Percentiles rank a stretch among this genome's conserved stretches.
Conservation (phyloP, 2,113 vertebrate species). For the Equus przewalskii region DNA sequence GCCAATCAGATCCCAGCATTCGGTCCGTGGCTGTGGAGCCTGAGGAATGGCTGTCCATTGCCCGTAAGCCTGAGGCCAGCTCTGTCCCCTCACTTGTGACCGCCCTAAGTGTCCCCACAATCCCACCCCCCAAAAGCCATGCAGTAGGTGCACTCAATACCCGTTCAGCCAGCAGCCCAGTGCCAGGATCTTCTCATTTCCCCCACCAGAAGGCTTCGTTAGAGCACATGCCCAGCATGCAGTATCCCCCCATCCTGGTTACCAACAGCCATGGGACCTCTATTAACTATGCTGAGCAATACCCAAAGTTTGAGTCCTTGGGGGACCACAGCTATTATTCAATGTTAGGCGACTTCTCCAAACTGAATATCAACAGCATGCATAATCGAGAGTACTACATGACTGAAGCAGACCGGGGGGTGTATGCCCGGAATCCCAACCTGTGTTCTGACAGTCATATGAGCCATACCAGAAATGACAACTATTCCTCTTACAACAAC, state of each 20-base stretch:
- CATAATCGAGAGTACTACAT: slow-evolving; percentile 96
- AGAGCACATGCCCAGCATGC: slow-evolving; percentile 96
- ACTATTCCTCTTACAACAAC: slow-evolving; percentile 97
- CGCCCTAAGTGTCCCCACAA: slow-evolving; percentile 97
- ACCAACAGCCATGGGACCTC: slow-evolving; percentile 97
- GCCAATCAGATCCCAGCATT: slow-evolving; percentile 98
- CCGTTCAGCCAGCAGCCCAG: slow-evolving; percentile 98
- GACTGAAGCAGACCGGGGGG: slow-evolving; percentile 93
- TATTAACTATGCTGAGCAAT: slow-evolving; percentile 95
- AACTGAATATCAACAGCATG: slow-evolving; percentile 95
- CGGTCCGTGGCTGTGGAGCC: slow-evolving; percentile 96
- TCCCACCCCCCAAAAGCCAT: slow-evolving; percentile 96
- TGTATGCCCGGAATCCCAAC: slow-evolving; percentile 93
- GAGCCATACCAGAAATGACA: slow-evolving; percentile 97
- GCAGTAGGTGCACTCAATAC: slow-evolving; percentile 97
- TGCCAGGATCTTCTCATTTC: slow-evolving; percentile 97
- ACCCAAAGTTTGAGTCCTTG: slow-evolving; percentile 96
- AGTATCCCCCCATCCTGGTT: slow-evolving; percentile 98
- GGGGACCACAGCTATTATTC: slow-evolving; percentile 98
- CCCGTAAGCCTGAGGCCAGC: slow-evolving; percentile 95
- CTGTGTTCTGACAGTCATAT: slow-evolving; percentile 95
- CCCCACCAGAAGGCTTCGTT: slow-evolving; percentile 94
- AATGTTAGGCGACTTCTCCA: slow-evolving; percentile 98
- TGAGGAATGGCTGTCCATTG: slow-evolving; percentile 92
- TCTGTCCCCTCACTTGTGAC: slow-evolving; percentile 98